Evolutionary conservation across 2,888 invertebrate genomes (phyloP), one percentile per base, ranked within the genome.

Genomic region (Apotomis turbidana): DNA sequence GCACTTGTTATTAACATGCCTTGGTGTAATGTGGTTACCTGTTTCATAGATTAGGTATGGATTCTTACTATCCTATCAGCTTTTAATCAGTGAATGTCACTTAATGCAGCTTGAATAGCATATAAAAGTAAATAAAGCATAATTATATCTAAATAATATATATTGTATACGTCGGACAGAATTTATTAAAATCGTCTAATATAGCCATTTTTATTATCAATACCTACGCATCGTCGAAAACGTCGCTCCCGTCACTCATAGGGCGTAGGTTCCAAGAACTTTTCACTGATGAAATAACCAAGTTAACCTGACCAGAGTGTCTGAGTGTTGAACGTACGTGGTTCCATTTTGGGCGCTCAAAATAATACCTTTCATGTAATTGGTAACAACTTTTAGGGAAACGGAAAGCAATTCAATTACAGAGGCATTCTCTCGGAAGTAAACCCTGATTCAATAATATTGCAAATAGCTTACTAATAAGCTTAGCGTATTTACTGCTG

Each of bases 401-500:
- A 44, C 38, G 55, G 41, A 67, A 67, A 66, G 61, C 61, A 61
- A 55, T 67, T 61, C 55, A 49, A 55, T 63, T 57, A 62, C 41
- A 57, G 58, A 4, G 49, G 38, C 58, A 27, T 64, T 51, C 27
- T n/a, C 27, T 46, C 5, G 41, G 10, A 27, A 70, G 63, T 52
- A 69, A 55, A n/a, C n/a, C n/a, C n/a, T n/a, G 58, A 70, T 70
- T 52, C 63, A 64, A 70, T 70, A 58, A 58, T 63, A 38, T 57
- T 57, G 57, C 57, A 70, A 62, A 70, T 70, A 70, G 2, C 1
- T 15, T n/a, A n/a, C n/a, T n/a, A n/a, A n/a, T n/a, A n/a, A 15
- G 57, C 57, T 44, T 63, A 46, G 54, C 57, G 27, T 27, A 27
- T 61, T n/a, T 6, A 27, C 13, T 27, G 55, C 27, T 27, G 27